Evolutionary conservation across 2,797 vertebrate species (phyloP), one percentile per base, ranked within the genome.

Genomic region (Halcyon badia): DNA sequence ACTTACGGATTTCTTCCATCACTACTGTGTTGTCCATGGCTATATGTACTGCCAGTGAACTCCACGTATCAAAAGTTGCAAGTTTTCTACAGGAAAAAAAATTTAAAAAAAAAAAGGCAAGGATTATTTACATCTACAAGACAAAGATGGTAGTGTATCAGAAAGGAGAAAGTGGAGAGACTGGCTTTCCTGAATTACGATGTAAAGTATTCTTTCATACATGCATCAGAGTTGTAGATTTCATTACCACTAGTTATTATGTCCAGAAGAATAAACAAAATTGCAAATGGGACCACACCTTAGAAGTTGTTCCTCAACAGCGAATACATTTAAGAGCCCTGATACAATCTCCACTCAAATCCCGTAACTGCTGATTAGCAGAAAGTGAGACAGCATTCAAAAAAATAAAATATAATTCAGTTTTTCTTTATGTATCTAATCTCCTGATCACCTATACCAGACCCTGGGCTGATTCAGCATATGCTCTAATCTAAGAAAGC

Each of bases 11-110:
- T 90, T 99, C 99, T 94, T 99, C 99, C 96, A 99, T 99, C 97
- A 99, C 99, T 96, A 99, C 99, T 2, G 99, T 99, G 98, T 99
- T 99, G 98, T 99, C 99, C 99, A 99, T 99, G 4, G 99, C 99
- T 97, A 99, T 98, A 33, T 99, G 99, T 14, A 99, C 99, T 14
- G 99, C 99, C 97, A 99, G 89, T 33, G 98, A 98, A 94, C 99
- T 99, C 99, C 99, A 99, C 0, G 98, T 98, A 94, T 99, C 99
- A 93, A 99, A 99, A 95, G 99, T 98, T 2, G 99, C 98, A 87
- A 99, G 98, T 92, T 99, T 99, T 98, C 99, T 99, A 88, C 2
- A 51, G 41, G 44, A 92, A 88, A 80, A 81, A 89, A 83, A 91
- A 33, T n/a, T n/a, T n/a, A 49, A 96, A 65, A 49, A 52, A 8